These are phyloP conservation scores for Micromys minutus DNA, from an alignment of 2,113 vertebrate genomes.

Conservation along the genomic window DNA sequence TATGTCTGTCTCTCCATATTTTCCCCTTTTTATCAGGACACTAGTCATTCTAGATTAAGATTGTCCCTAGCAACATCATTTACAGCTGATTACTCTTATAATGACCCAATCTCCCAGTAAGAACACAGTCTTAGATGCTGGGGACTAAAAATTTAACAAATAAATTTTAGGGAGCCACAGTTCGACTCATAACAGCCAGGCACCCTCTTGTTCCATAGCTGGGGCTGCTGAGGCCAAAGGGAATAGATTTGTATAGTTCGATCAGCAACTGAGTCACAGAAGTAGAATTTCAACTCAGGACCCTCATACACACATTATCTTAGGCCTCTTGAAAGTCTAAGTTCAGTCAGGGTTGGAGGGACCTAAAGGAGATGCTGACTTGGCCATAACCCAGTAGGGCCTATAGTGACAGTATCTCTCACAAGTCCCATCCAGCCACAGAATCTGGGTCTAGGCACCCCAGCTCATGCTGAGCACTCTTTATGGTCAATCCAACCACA, in stretches of 20 bases:
- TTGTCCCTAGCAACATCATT: not conserved
- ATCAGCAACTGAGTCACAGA: not conserved
- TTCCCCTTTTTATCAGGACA: not conserved
- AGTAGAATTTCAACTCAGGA: not conserved
- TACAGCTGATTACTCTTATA: not conserved
- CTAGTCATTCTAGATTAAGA: not conserved
- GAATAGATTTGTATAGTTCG: not conserved
- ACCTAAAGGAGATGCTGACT: not conserved
- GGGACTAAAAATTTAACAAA: not conserved
- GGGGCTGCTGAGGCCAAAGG: not conserved
- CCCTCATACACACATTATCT: not conserved
- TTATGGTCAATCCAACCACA: conserved; percentile 64
- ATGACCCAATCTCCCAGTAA: not conserved
- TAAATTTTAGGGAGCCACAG: not conserved
- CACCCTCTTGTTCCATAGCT: not conserved
- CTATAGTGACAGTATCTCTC: not conserved
- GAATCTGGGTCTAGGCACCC: not conserved
- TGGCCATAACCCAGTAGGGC: not conserved
- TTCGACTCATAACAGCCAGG: not conserved
- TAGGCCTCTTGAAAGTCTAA: not conserved
- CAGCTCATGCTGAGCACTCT: not conserved
- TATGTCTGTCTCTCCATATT: not conserved
- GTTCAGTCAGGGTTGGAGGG: not conserved
- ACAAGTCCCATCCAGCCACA: conserved; percentile 5
- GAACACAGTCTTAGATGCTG: not conserved